Evolutionary conservation across 2,888 invertebrate genomes (phyloP), one percentile per base, ranked within the genome.

Genomic region (Sialis fuliginosa): DNA sequence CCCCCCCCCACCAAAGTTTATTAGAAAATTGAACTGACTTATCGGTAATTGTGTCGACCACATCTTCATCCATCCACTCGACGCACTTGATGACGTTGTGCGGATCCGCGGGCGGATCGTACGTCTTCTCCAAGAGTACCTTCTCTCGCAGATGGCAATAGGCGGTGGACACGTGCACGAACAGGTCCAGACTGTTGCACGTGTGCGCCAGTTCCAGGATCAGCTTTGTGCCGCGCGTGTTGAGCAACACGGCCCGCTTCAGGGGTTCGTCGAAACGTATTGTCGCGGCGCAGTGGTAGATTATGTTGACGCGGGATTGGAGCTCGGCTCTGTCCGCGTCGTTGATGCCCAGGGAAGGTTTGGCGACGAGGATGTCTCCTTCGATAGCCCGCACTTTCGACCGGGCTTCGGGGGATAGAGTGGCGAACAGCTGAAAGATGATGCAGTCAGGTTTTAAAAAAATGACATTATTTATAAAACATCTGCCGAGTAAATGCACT

Each of bases 181-280:
- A 77, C 4, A 82, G 65, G 77, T 79, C 63, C 6, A 97, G 68
- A 6, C 86, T 74, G 58, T 83, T 83, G 60, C 81, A 76, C 52
- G 76, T 71, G 58, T 79, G 81, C 44, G 85, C 92, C 47, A 97
- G 63, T 7, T 86, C 81, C 49, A 97, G 62, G 71, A 96, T 79
- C 51, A 83, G 74, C 60, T 88, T 85, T 1, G 93, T 93, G 35
- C 92, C 96, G 48, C 90, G 72, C 0, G 92, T 86, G 65, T 97
- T 98, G 64, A 97, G 71, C 47, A 92, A 69, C 6, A 96, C 86
- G 1, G 97, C 92, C 53, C 78, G 79, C 60, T 86, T 87, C 45
- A 98, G 69, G 12, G 82, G 77, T 62, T 96, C 96, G 62, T 97
- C 95, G 60, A 97, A 92, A 64, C 81, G 71, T 49, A 81, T 74